A percentile compares a stretch with the other conserved stretches of the same genome.
Conservation (phyloP, 2,113 vertebrate genomes). For the Ptilorrhoa leucosticta region DNA sequence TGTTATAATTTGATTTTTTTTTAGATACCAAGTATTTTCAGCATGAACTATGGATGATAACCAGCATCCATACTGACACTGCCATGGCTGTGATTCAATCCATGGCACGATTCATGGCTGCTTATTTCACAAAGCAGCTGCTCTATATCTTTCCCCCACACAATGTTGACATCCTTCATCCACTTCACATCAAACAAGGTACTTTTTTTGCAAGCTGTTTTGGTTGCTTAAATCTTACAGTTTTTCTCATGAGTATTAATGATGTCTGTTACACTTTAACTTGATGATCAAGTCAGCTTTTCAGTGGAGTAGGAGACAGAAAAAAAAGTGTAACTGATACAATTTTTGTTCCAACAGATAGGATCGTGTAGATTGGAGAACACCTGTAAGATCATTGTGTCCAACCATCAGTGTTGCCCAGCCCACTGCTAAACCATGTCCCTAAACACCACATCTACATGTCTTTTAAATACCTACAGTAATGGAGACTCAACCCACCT, state of each 20-base stretch:
- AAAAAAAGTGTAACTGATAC: background rate
- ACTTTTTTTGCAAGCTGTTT: background rate
- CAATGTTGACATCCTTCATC: slow-evolving; percentile 78
- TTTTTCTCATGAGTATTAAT: background rate
- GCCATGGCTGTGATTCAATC: slow-evolving; percentile 80
- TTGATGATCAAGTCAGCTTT: background rate
- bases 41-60: slow-evolving; percentile 45
- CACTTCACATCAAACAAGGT: slow-evolving; percentile 83
- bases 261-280: background rate
- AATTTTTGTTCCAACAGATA: background rate
- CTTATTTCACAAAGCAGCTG: slow-evolving; percentile 87
- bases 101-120: slow-evolving; percentile 92
- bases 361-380: background rate
- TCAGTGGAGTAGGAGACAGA: background rate
- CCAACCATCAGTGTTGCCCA: background rate
- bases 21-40: slow-evolving; percentile 42
- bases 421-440: background rate
- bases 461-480: background rate
- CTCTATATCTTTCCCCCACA: slow-evolving; percentile 87
- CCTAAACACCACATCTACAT: background rate
- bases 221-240: background rate
- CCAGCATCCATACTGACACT: slow-evolving; percentile 70
- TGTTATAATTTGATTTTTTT: background rate
- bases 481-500: background rate
- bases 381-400: background rate